These are phyloP conservation scores for Enteromius treurensis DNA, from an alignment of 2,797 vertebrate species.

Conservation along the genomic window DNA sequence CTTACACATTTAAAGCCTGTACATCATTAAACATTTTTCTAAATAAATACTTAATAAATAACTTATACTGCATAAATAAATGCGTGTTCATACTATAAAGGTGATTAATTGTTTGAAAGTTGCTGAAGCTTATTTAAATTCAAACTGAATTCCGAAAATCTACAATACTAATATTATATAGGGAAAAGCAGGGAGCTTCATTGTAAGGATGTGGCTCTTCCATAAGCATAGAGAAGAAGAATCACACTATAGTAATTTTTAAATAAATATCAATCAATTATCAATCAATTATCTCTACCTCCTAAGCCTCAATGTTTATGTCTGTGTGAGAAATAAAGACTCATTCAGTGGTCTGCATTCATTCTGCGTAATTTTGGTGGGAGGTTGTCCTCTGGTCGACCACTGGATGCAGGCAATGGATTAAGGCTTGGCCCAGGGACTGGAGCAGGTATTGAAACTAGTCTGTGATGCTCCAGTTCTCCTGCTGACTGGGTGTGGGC, in stretches of 20 bases:
- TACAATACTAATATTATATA: background rate
- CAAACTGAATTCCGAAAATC: slow-evolving; percentile 24
- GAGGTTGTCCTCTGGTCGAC: slow-evolving; percentile 78
- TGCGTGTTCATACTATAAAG: slow-evolving; percentile 25
- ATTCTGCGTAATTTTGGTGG: slow-evolving; percentile 81
- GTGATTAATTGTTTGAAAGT: slow-evolving; percentile 18
- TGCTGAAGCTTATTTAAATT: slow-evolving; percentile 25
- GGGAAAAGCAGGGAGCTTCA: slow-evolving; percentile 26
- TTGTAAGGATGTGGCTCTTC: slow-evolving; percentile 48
- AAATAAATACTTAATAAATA: slow-evolving; percentile 38
- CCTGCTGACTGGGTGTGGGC: slow-evolving; percentile 65
- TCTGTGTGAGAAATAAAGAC: slow-evolving; percentile 16
- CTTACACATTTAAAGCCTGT: slow-evolving; percentile 32
- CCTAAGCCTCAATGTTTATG: slow-evolving; percentile 20
- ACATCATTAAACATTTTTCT: slow-evolving; percentile 2
- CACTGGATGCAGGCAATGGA: slow-evolving; percentile 61
- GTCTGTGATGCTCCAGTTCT: slow-evolving; percentile 71
- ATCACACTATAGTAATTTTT: slow-evolving; percentile 55
- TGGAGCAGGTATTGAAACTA: slow-evolving; percentile 56
- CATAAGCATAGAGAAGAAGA: slow-evolving; percentile 39
- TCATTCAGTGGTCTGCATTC: slow-evolving; percentile 76
- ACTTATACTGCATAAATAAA: slow-evolving; percentile 34
- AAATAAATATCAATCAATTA: slow-evolving; percentile 44
- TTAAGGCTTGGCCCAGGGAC: slow-evolving; percentile 49
- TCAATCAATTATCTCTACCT: slow-evolving; percentile 18